Conservation (phyloP, 2,888 invertebrate genomes). For the Nematopogon swammerdamellus region DNA sequence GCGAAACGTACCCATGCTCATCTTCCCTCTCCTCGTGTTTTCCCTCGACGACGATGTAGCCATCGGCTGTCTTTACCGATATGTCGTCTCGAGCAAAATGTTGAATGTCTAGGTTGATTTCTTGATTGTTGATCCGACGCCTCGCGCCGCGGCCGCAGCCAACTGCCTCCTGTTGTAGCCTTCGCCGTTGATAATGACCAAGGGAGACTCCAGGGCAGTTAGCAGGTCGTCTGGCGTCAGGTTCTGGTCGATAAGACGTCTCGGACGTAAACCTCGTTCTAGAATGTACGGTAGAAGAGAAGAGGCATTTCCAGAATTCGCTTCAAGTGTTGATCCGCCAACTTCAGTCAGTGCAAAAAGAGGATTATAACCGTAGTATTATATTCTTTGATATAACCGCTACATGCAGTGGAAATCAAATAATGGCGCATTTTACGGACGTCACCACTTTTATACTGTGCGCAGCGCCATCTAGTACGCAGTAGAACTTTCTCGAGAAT, state of each 20-base stretch:
- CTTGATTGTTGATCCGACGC: constrained; percentile 53
- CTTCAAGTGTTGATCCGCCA: no score
- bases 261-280: constrained; percentile 35
- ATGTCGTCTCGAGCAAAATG: constrained; percentile 76
- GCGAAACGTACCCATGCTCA: constrained; percentile 68
- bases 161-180: constrained; percentile 48
- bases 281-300: constrained; percentile 46
- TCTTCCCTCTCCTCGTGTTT: constrained; percentile 78
- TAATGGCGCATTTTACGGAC: no score
- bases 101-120: constrained; percentile 69
- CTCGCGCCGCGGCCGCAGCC: constrained; percentile 40
- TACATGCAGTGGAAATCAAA: no score
- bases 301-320: no score
- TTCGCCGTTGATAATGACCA: constrained; percentile 20
- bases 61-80: constrained; percentile 69
- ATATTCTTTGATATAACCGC: no score
- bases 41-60: constrained; percentile 68
- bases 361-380: no score
- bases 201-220: constrained; percentile 1
- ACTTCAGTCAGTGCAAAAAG: no score
- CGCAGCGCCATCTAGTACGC: no score
- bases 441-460: no score
- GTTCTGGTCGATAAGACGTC: constrained; percentile 49
- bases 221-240: constrained; percentile 47
- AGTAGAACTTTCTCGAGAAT: no score